These are phyloP conservation scores for Bruchidius siliquastri DNA, from an alignment of 2,888 invertebrate species.

Conservation along the genomic window DNA sequence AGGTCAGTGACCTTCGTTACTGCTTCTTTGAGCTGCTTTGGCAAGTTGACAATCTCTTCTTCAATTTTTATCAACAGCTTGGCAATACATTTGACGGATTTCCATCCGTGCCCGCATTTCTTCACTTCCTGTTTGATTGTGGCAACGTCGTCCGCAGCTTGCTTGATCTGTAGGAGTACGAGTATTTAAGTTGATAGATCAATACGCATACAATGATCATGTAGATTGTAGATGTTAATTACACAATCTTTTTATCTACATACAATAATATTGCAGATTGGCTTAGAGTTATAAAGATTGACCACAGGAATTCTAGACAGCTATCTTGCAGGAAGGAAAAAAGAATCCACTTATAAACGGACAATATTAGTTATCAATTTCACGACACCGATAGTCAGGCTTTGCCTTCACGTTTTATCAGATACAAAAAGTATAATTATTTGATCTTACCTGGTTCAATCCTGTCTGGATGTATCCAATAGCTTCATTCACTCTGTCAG, in stretches of 20 bases:
- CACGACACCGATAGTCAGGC: too few relatives aligned
- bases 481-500: constrained; percentile 7
- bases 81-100: constrained; percentile 12
- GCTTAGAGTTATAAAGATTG: too few relatives aligned
- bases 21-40: neutral
- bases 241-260: too few relatives aligned
- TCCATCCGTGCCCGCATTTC: constrained; percentile 12
- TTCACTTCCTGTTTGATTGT: constrained; percentile 14
- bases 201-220: too few relatives aligned
- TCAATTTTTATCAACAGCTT: constrained; percentile 12
- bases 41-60: constrained; percentile 8
- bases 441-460: constrained; percentile 13
- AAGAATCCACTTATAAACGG: too few relatives aligned
- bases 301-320: too few relatives aligned
- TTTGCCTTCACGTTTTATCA: too few relatives aligned
- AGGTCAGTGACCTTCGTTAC: constrained; percentile 5
- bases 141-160: constrained; percentile 9
- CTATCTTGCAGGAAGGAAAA: too few relatives aligned
- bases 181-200: neutral
- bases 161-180: constrained; percentile 8
- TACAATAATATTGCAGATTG: too few relatives aligned
- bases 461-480: constrained; percentile 10
- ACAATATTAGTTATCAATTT: too few relatives aligned
- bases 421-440: too few relatives aligned
- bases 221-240: too few relatives aligned